Percentiles rank a stretch among this genome's conserved stretches.
Evolutionary conservation across 92 coral and sea anemone species (phyloP).

Genomic region (Siderastrea radians): DNA sequence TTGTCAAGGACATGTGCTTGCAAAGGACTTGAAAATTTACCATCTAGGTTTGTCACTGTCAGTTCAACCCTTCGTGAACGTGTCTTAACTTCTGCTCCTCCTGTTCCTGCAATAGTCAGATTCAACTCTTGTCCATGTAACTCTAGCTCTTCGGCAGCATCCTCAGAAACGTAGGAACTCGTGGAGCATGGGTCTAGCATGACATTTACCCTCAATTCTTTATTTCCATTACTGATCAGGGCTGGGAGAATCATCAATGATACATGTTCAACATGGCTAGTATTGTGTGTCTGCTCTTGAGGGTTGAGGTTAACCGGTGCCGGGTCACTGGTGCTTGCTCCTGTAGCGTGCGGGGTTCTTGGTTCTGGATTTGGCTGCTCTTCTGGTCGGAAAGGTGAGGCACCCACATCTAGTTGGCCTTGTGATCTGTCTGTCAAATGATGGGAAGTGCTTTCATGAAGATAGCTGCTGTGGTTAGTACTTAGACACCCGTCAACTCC

Average conservation of each 20-base stretch:
- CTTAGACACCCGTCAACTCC: slow-evolving; percentile 52
- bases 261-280: background rate
- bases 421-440: background rate
- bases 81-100: slow-evolving; percentile 27
- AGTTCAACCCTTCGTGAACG: slow-evolving; percentile 38
- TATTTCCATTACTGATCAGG: background rate
- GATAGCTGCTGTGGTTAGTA: slow-evolving; percentile 44
- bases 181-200: slow-evolving; percentile 49
- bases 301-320: background rate
- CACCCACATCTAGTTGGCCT: background rate
- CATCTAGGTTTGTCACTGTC: slow-evolving; percentile 26
- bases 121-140: slow-evolving; percentile 39
- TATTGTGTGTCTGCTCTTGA: background rate
- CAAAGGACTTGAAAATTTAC: slow-evolving; percentile 25
- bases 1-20: slow-evolving; percentile 49
- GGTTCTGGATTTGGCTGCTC: background rate
- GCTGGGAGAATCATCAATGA: slow-evolving; percentile 36
- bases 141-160: slow-evolving; percentile 49
- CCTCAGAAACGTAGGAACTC: slow-evolving; percentile 31
- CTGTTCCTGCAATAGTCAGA: slow-evolving; percentile 41
- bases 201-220: slow-evolving; percentile 18
- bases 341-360: background rate
- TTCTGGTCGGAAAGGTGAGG: background rate
- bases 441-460: slow-evolving; percentile 22
- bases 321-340: background rate